phyloP scores from a whole-genome alignment of 2,797 vertebrate genomes.

The Artibeus jamaicensis region DNA sequence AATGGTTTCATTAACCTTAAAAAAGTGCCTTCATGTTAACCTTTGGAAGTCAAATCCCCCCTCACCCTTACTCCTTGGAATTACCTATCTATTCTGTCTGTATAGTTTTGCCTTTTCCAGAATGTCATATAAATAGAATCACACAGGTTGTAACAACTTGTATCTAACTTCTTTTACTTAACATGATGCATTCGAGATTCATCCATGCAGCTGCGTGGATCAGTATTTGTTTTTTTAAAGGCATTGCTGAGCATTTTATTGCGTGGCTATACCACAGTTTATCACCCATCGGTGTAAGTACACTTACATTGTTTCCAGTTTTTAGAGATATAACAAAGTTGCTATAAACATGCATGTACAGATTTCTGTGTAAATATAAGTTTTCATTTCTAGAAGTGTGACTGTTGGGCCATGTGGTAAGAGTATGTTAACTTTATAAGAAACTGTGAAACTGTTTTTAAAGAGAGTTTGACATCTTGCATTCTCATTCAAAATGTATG shows the following conservation, averaged over 20 bases:
- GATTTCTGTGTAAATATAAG: slow-evolving; percentile 25
- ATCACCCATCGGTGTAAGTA: neutral
- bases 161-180: neutral
- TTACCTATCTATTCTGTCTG: neutral
- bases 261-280: neutral
- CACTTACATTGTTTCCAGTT: neutral
- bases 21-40: neutral
- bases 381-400: slow-evolving; percentile 35
- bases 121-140: neutral
- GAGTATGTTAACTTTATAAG: slow-evolving; percentile 31
- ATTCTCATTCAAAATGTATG: neutral
- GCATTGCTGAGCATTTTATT: neutral
- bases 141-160: neutral
- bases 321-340: slow-evolving; percentile 46
- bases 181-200: neutral
- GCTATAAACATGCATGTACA: neutral
- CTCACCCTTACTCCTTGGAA: neutral
- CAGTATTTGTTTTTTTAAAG: neutral
- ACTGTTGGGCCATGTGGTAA: slow-evolving; percentile 29
- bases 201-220: neutral
- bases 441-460: neutral
- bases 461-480: neutral
- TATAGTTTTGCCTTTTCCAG: neutral
- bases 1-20: neutral
- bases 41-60: neutral